phyloP scores from a whole-genome alignment of 2,113 vertebrate species.

The Coracopsis vasa region DNA sequence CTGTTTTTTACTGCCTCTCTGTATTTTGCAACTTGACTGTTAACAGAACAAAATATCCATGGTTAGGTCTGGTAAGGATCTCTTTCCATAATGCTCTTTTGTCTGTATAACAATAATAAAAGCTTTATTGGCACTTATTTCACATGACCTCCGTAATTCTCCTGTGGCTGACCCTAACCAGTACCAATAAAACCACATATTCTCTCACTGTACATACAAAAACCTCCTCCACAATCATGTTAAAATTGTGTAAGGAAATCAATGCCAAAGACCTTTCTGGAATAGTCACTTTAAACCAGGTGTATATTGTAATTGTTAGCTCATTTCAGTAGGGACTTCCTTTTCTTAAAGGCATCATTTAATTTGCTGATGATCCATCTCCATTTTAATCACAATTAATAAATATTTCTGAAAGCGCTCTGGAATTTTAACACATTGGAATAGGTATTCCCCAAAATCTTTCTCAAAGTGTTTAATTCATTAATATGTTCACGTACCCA shows the following conservation, averaged over 20 bases:
- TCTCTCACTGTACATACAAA: neutral
- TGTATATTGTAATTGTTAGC: neutral
- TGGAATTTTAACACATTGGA: neutral
- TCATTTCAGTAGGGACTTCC: neutral
- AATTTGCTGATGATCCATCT: neutral
- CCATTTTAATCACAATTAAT: neutral
- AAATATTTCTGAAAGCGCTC: neutral
- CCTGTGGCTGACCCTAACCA: slow-evolving; percentile 57
- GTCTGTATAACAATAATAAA: slow-evolving; percentile 66
- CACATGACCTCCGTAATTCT: slow-evolving; percentile 61
- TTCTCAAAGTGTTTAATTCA: neutral
- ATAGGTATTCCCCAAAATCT: neutral
- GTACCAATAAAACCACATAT: slow-evolving; percentile 51
- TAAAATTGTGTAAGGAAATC: neutral
- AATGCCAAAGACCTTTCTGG: neutral
- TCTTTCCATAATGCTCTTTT: slow-evolving; percentile 61
- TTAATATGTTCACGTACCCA: neutral
- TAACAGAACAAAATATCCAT: slow-evolving; percentile 45
- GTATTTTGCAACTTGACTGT: slow-evolving; percentile 26
- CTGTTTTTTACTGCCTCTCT: neutral
- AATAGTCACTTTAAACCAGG: neutral
- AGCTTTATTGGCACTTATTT: slow-evolving; percentile 67
- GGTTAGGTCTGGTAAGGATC: slow-evolving; percentile 49
- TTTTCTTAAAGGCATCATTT: neutral
- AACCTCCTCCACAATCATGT: neutral